A percentile compares a stretch with the other conserved stretches of the same genome.
These are phyloP conservation scores for Trichogramma pretiosum DNA, from an alignment of 1,140 invertebrate species.

Conservation along the genomic window DNA sequence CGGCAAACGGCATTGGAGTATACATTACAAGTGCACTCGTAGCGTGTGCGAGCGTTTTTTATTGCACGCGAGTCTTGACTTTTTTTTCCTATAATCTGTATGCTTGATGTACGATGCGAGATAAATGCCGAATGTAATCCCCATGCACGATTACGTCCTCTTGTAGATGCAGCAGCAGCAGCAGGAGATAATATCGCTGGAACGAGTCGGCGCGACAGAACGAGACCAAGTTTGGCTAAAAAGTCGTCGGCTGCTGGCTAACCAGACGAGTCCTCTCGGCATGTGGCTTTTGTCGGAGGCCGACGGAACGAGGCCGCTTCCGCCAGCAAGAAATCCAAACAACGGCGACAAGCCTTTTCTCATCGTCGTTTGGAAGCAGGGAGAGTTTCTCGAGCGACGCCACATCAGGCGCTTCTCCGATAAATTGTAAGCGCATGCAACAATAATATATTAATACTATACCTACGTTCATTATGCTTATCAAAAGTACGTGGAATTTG, in stretches of 20 bases:
- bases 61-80: no score
- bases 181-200: not conserved
- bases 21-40: no score
- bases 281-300: constrained; percentile 9
- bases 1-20: no score
- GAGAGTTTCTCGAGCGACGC: constrained; percentile 35
- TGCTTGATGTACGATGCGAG: no score
- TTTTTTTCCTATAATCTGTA: no score
- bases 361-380: constrained; percentile 41
- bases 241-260: not conserved
- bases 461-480: no score
- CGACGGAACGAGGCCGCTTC: not conserved
- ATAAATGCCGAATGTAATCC: no score
- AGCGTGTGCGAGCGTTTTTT: no score
- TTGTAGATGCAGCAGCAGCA: not conserved
- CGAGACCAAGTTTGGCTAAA: no score
- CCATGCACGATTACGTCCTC: not conserved
- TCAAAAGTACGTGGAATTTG: no score
- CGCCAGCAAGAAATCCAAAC: not conserved
- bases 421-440: constrained; percentile 17
- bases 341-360: constrained; percentile 10
- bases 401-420: constrained; percentile 35
- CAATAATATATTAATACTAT: no score
- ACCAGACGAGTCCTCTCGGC: not conserved
- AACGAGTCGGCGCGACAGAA: not conserved